These are phyloP conservation scores for Drosophila ezoana DNA, from an alignment of 2,888 invertebrate genomes.

Conservation along the genomic window DNA sequence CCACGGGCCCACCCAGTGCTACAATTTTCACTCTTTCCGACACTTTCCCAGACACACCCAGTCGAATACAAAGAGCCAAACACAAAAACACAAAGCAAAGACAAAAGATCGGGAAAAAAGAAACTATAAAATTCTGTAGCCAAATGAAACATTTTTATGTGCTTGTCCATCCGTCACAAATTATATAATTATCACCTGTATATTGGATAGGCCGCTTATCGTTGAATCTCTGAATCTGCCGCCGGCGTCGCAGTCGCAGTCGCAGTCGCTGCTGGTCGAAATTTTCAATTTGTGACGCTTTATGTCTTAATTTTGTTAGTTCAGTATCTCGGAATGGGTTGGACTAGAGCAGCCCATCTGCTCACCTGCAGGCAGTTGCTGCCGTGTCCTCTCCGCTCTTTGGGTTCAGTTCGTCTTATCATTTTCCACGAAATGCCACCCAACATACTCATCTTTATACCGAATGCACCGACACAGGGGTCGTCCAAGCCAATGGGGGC, in stretches of 20 bases:
- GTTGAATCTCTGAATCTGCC: constrained; percentile 71
- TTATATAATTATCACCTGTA: constrained; percentile 84
- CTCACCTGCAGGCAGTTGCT: constrained; percentile 28
- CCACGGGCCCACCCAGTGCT: constrained; percentile 79
- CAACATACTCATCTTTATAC: constrained; percentile 66
- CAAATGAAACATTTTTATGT: constrained; percentile 77
- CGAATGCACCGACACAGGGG: constrained; percentile 36
- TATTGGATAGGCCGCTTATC: constrained; percentile 81
- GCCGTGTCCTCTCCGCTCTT: constrained; percentile 24
- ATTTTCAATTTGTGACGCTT: constrained; percentile 83
- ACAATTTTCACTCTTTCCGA: constrained; percentile 72
- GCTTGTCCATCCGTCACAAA: constrained; percentile 83
- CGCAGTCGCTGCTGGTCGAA: constrained; percentile 69
- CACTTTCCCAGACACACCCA: constrained; percentile 76
- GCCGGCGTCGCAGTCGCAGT: constrained; percentile 35
- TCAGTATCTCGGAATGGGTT: constrained; percentile 44
- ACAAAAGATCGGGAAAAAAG: constrained; percentile 53
- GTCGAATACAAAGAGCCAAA: constrained; percentile 48
- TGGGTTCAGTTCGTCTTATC: constrained; percentile 52
- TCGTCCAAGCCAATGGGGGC: constrained; percentile 20
- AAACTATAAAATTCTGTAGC: constrained; percentile 76
- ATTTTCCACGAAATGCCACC: constrained; percentile 74
- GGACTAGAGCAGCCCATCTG: constrained; percentile 33
- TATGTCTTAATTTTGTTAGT: constrained; percentile 78
- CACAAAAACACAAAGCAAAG: constrained; percentile 61